Evolutionary conservation across 2,888 invertebrate species (phyloP), one percentile per base, ranked within the genome.

Genomic region (Malthinus seriepunctatus): DNA sequence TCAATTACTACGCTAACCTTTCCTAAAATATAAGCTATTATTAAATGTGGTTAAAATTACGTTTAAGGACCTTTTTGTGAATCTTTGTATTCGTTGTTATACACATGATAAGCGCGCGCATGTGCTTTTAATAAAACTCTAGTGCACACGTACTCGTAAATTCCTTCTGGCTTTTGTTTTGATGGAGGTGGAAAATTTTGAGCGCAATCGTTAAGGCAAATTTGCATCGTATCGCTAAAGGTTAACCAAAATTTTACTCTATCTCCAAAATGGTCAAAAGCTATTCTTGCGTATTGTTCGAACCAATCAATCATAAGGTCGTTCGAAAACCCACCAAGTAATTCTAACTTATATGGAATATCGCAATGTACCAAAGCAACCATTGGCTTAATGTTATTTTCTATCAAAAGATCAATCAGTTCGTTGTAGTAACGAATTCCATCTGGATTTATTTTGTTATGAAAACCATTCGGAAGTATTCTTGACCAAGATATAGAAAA

Each of bases 401-500:
- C 78, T 31, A 82, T 65, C 0, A 87, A 75, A 35, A 76, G 81
- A 44, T 84, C 76, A 8, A 89, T 80, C 15, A 90, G 71, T 42
- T 82, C 78, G 51, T 81, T 82, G 77, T 89, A 90, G 76, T 87
- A 88, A 38, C 77, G 71, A 15, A 90, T 76, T 3, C 88, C 89
- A 1, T 73, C 75, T 77, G 78, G 78, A 72, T 87, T 88, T 33
- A 88, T 76, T 59, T 69, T 76, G 75, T 83, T 82, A 60, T 78
- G 73, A 8, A 81, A 74, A 3, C 69, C 88, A 49, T 78, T 81
- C 0, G 88, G 88, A 38, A 90, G 73, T 31, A 90, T 81, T 67
- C 90, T 80, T 0, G 88, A 73, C 89, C 90, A 90, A 55, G 88
- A 84, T 12, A 87, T 73, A 0, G 86, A 87, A 66, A 84, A 81